These are phyloP conservation scores for Hippasteria phrygiana DNA, from an alignment of 53 echinoderm and acorn worm species.

Conservation along the genomic window DNA sequence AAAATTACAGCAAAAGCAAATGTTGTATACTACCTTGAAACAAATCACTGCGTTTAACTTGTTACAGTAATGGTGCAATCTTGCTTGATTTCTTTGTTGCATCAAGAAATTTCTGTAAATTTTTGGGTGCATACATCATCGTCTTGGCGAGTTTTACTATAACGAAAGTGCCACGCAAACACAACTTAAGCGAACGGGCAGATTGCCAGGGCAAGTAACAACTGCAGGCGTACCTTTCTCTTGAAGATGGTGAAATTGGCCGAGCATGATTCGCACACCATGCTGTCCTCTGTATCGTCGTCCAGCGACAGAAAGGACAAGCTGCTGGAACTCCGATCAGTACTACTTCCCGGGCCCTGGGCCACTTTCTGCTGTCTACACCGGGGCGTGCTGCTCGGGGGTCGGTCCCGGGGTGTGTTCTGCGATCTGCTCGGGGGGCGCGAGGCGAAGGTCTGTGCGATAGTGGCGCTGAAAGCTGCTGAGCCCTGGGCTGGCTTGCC, in stretches of 20 bases:
- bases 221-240: slow-evolving; percentile 74
- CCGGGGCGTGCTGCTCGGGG: neutral
- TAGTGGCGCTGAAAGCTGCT: slow-evolving; percentile 13
- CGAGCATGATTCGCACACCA: slow-evolving; percentile 95
- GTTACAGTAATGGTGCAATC: too few relatives aligned
- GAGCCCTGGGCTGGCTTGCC: slow-evolving; percentile 31
- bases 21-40: too few relatives aligned
- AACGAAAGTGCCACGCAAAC: neutral
- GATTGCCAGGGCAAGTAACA: neutral
- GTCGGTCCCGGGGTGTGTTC: neutral
- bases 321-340: neutral
- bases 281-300: slow-evolving; percentile 49
- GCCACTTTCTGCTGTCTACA: neutral
- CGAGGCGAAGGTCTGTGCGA: neutral
- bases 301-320: neutral
- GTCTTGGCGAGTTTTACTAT: too few relatives aligned
- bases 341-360: too few relatives aligned
- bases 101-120: too few relatives aligned
- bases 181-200: neutral
- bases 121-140: too few relatives aligned
- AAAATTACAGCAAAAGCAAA: too few relatives aligned
- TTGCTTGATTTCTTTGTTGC: too few relatives aligned
- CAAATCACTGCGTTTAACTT: too few relatives aligned
- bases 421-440: slow-evolving; percentile 35
- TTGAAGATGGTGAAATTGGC: slow-evolving; percentile 85